These are phyloP conservation scores for Pampus argenteus DNA, from an alignment of 2,797 vertebrate species.

Conservation along the genomic window DNA sequence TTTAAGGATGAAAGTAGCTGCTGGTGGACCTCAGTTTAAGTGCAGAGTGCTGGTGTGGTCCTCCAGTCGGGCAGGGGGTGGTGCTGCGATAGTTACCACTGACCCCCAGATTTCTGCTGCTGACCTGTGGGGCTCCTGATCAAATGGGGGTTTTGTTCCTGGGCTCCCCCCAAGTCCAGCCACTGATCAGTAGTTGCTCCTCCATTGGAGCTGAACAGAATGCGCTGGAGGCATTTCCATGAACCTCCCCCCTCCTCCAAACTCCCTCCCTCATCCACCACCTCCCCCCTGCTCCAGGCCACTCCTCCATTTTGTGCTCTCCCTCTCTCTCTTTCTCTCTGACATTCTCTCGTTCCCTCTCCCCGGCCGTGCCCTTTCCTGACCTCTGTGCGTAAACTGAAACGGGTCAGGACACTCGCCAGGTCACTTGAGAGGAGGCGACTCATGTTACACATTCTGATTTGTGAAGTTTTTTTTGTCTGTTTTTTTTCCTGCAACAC, in stretches of 20 bases:
- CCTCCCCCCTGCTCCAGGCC: slow-evolving; percentile 61
- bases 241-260: slow-evolving; percentile 63
- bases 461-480: slow-evolving; percentile 38
- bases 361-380: slow-evolving; percentile 80
- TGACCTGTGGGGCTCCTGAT: slow-evolving; percentile 74
- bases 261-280: slow-evolving; percentile 53
- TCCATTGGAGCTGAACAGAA: slow-evolving; percentile 81
- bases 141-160: slow-evolving; percentile 70
- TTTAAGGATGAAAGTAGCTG: slow-evolving; percentile 25
- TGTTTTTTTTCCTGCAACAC: slow-evolving; percentile 6
- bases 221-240: slow-evolving; percentile 79
- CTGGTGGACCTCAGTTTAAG: slow-evolving; percentile 18
- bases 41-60: slow-evolving; percentile 48
- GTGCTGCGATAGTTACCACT: slow-evolving; percentile 50
- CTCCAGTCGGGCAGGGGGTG: slow-evolving; percentile 37
- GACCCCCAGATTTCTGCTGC: slow-evolving; percentile 67
- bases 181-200: slow-evolving; percentile 74
- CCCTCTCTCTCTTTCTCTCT: slow-evolving; percentile 41
- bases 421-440: slow-evolving; percentile 73
- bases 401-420: slow-evolving; percentile 77
- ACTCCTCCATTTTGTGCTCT: slow-evolving; percentile 78
- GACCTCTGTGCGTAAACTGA: slow-evolving; percentile 83
- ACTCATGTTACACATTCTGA: slow-evolving; percentile 65
- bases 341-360: slow-evolving; percentile 58
- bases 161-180: slow-evolving; percentile 54